phyloP scores from a whole-genome alignment of 2,113 vertebrate species.

The Misgurnus mizolepis region DNA sequence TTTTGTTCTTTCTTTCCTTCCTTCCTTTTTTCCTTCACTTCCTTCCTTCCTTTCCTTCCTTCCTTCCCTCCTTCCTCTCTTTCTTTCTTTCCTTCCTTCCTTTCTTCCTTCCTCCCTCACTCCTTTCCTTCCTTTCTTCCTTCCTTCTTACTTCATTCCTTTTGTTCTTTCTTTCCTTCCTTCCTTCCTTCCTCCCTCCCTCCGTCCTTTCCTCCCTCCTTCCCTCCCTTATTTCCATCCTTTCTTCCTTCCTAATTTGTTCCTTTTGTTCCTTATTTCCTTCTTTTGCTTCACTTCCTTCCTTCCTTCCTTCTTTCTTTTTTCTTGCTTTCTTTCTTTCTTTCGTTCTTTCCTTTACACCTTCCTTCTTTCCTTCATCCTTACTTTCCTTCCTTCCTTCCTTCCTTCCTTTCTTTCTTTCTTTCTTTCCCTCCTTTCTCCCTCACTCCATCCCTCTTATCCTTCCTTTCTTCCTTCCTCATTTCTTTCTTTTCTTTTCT shows the following conservation, averaged over 20 bases:
- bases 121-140: slow-evolving; percentile 7
- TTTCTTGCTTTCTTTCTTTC: background rate
- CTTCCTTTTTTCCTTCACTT: background rate
- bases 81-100: slow-evolving; percentile 4
- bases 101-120: slow-evolving; percentile 25
- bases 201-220: background rate
- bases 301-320: background rate
- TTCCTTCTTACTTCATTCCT: slow-evolving; percentile 38
- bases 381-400: background rate
- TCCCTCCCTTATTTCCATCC: background rate
- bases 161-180: slow-evolving; percentile 23
- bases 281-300: background rate
- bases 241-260: background rate
- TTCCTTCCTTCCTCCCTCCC: background rate
- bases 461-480: too few species aligned
- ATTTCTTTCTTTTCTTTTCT: background rate
- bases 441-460: background rate
- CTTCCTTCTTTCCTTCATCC: background rate
- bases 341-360: background rate
- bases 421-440: background rate
- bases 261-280: background rate
- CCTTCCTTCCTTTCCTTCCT: slow-evolving; percentile 8
- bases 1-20: slow-evolving; percentile 8
- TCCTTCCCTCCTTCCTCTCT: slow-evolving; percentile 12
- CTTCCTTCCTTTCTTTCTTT: too few species aligned